Evolutionary conservation across 1,140 invertebrate genomes (phyloP).

Genomic region (Drosophila persimilis): DNA sequence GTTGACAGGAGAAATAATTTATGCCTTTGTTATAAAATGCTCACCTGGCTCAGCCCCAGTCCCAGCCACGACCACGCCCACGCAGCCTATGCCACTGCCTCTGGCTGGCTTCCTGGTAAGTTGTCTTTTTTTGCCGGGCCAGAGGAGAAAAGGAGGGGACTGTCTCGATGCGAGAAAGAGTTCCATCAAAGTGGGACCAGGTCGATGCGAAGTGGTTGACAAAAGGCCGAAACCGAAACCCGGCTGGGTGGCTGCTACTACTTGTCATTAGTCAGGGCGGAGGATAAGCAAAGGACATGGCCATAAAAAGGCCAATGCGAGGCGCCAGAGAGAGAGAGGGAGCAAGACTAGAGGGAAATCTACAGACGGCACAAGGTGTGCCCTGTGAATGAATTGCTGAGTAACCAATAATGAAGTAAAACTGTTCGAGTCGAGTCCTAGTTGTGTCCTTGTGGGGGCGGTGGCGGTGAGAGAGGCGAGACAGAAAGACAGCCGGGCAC

Average conservation of each 20-base stretch:
- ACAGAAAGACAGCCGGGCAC: slow-evolving; percentile 37
- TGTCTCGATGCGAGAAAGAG: slow-evolving; percentile 10
- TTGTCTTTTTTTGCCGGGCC: slow-evolving; percentile 37
- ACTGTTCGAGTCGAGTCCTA: slow-evolving; percentile 65
- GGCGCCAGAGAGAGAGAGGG: slow-evolving; percentile 9
- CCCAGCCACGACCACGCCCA: slow-evolving; percentile 47
- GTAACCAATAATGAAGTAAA: slow-evolving; percentile 82
- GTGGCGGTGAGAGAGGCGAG: neutral
- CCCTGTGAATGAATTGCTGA: slow-evolving; percentile 80
- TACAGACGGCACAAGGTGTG: slow-evolving; percentile 63
- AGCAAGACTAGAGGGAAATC: neutral
- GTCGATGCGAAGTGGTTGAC: slow-evolving; percentile 51
- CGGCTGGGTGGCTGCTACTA: slow-evolving; percentile 42
- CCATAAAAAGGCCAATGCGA: slow-evolving; percentile 75
- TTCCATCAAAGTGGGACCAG: slow-evolving; percentile 1
- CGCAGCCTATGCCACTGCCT: slow-evolving; percentile 7
- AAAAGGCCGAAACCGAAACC: slow-evolving; percentile 46
- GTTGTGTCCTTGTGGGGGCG: slow-evolving; percentile 67
- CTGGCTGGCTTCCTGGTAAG: slow-evolving; percentile 16
- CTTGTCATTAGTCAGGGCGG: slow-evolving; percentile 72
- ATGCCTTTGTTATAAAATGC: slow-evolving; percentile 75
- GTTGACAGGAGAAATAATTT: slow-evolving; percentile 80
- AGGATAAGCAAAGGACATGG: slow-evolving; percentile 77
- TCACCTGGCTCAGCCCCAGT: slow-evolving; percentile 53
- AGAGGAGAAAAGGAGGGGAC: slow-evolving; percentile 37